A percentile compares a stretch with the other conserved stretches of the same genome.
phyloP scores from a whole-genome alignment of 2,888 invertebrate species.

The Belgica antarctica region DNA sequence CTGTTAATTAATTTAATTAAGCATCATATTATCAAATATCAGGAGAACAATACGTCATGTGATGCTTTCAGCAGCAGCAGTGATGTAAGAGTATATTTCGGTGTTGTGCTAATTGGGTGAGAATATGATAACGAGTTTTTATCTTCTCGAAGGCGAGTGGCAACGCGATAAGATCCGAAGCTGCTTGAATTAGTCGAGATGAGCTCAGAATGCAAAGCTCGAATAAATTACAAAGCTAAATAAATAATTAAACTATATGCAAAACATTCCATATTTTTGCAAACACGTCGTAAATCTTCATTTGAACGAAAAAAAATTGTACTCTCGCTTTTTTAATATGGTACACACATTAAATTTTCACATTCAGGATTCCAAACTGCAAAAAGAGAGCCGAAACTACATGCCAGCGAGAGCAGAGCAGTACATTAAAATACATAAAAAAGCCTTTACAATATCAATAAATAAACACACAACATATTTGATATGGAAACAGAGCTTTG shows the following conservation, averaged over 20 bases:
- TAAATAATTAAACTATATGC: slow-evolving; percentile 43
- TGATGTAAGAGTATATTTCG: not conserved
- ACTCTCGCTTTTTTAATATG: slow-evolving; percentile 37
- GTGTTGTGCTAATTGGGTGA: slow-evolving; percentile 38
- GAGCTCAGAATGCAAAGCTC: not conserved
- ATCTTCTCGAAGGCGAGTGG: not conserved
- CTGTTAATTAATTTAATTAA: slow-evolving; percentile 42
- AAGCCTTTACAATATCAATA: slow-evolving; percentile 41
- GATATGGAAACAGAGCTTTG: too few species aligned
- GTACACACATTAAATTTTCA: slow-evolving; percentile 42
- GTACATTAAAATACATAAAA: slow-evolving; percentile 43
- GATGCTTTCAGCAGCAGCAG: not conserved
- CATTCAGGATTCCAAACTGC: slow-evolving; percentile 20
- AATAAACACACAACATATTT: slow-evolving; percentile 41
- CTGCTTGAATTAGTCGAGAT: not conserved
- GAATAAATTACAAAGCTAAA: slow-evolving; percentile 37
- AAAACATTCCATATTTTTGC: slow-evolving; percentile 41
- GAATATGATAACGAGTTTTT: not conserved
- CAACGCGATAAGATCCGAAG: not conserved
- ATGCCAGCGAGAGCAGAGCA: not conserved
- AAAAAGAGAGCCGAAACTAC: not conserved
- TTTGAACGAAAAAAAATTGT: slow-evolving; percentile 35
- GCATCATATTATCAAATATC: slow-evolving; percentile 38
- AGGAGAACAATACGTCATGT: slow-evolving; percentile 35
- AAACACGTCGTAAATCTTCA: slow-evolving; percentile 42